Conservation (phyloP, 2,888 invertebrate genomes). For the Icerya purchasi region DNA sequence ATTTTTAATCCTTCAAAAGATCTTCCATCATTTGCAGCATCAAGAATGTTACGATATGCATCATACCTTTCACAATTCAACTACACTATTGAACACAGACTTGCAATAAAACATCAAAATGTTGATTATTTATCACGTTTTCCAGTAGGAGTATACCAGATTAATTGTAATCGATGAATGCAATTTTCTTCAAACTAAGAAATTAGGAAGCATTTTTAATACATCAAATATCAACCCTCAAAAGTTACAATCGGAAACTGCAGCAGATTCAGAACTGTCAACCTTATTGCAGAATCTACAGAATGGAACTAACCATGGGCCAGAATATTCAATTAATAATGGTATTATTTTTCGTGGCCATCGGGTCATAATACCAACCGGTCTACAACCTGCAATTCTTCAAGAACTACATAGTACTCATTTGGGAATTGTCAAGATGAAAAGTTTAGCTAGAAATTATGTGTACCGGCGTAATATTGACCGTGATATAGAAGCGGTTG, state of each 20-base stretch:
- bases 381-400: conserved; percentile 14
- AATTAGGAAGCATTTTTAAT: background rate
- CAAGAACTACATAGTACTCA: conserved; percentile 20
- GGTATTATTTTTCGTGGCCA: conserved; percentile 11
- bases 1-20: conserved; percentile 3
- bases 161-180: background rate
- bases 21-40: conserved; percentile 1
- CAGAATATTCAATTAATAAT: conserved; percentile 9
- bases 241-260: too few relatives aligned
- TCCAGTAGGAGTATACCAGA: background rate
- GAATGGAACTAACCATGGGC: background rate
- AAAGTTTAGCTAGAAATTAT: conserved; percentile 19
- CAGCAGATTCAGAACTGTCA: too few relatives aligned
- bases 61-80: conserved; percentile 6
- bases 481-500: conserved; percentile 17
- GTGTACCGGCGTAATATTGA: conserved; percentile 20
- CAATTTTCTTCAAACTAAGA: background rate
- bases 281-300: background rate
- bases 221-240: too few relatives aligned
- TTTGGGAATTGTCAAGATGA: conserved; percentile 20
- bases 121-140: background rate
- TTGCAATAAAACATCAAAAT: background rate
- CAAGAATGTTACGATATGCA: conserved; percentile 14
- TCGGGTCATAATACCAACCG: conserved; percentile 14
- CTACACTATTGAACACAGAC: conserved; percentile 4